A percentile compares a stretch with the other conserved stretches of the same genome.
phyloP scores from a whole-genome alignment of 2,888 invertebrate species.

The Liopterus haemorrhoidalis region DNA sequence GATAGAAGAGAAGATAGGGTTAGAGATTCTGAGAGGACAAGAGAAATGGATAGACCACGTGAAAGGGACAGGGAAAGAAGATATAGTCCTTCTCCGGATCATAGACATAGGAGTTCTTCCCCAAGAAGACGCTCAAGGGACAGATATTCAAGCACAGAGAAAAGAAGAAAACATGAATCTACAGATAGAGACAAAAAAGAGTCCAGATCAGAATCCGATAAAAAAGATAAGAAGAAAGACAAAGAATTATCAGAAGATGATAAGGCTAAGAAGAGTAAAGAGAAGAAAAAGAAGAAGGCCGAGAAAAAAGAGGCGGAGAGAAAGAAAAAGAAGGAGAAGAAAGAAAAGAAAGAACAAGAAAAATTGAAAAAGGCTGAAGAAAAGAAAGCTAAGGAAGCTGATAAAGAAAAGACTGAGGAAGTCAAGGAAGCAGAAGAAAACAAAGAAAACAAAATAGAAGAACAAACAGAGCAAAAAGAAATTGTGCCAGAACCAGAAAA shows the following conservation, averaged over 20 bases:
- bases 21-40: conserved; percentile 12
- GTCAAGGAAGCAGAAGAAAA: conserved; percentile 31
- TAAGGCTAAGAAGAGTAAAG: conserved; percentile 44
- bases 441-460: conserved; percentile 28
- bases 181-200: conserved; percentile 41
- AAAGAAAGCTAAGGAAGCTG: conserved; percentile 46
- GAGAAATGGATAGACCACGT: conserved; percentile 13
- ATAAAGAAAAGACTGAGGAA: conserved; percentile 41
- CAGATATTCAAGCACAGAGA: conserved; percentile 37
- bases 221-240: conserved; percentile 40
- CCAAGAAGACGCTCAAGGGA: conserved; percentile 29
- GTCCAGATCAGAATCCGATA: conserved; percentile 28
- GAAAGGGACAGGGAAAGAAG: conserved; percentile 40
- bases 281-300: conserved; percentile 37
- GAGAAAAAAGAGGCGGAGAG: conserved; percentile 39
- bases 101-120: conserved; percentile 21
- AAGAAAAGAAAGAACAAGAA: conserved; percentile 51
- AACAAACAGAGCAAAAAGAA: conserved; percentile 10
- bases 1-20: conserved; percentile 3
- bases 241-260: conserved; percentile 39
- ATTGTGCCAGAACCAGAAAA: conserved; percentile 25
- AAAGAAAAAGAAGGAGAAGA: conserved; percentile 41
- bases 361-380: conserved; percentile 53
- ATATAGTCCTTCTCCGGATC: conserved; percentile 38
- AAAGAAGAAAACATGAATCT: conserved; percentile 38